Base-by-base conservation (phyloP, 2,797 vertebrate species). In the Morus bassanus region DNA sequence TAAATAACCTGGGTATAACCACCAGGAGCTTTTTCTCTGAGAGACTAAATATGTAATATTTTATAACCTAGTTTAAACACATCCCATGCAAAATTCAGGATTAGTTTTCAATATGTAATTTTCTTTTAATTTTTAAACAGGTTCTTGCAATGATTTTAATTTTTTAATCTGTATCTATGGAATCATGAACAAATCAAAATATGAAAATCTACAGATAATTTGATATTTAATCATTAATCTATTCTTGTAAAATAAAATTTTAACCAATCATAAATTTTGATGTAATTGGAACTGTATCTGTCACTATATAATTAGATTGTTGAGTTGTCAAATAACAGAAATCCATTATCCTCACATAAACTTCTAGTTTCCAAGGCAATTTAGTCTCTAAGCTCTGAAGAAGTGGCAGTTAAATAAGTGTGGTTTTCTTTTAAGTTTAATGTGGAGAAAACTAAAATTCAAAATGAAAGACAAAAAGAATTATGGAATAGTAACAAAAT, bases 241-340 rank as follows among this genome's bases (percentile, higher is more conserved):
- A 64, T 81, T 79, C 84, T 59, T 70, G 76, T 70, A 80, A 82
- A 78, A 82, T 91, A 25, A 92, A 95, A 95, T 94, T 95, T 94
- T 95, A 92, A 94, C n/a, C 77, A 91, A 94, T 91, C 79, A 85
- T 95, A 91, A 92, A 89, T 91, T 94, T 94, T 79, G 67, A 87
- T 81, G 43, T 79, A 95, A 96, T 93, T 91, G 81, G 89, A 87
- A 85, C 65, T 87, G 11, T 82, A 86, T 94, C 77, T 6, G 7
- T 92, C 83, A 91, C 46, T 92, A 73, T 64, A 83, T 92, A 89
- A 95, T 96, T 90, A 96, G 54, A 90, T 76, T 56, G 41, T 88
- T 86, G 74, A 92, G 54, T 89, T 96, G 89, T 97, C 96, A 93
- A 96, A 96, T 95, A 97, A 91, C 57, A 93, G 72, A 87, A 95